Conservation (phyloP, 2,113 vertebrate species). For the Calyptommatus sinebrachiatus region DNA sequence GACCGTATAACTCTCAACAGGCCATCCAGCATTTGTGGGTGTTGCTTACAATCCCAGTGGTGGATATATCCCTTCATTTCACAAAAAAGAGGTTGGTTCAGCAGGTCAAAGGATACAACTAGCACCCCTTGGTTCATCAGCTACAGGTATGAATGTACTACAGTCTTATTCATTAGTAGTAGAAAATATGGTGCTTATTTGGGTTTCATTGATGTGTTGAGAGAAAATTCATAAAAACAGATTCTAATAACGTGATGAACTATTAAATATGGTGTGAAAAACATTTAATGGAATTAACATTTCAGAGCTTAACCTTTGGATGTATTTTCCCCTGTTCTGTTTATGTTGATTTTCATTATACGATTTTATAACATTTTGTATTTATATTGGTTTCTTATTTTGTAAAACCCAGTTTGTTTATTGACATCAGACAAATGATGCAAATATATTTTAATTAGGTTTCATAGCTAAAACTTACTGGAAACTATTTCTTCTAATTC, state of each 20-base stretch:
- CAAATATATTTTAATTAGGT: not conserved
- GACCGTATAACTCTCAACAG: conserved; percentile 65
- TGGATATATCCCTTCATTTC: conserved; percentile 83
- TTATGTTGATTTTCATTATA: not conserved
- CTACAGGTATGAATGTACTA: conserved; percentile 74
- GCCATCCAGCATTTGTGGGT: conserved; percentile 73
- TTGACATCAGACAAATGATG: not conserved
- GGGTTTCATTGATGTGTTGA: not conserved
- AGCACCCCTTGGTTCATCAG: conserved; percentile 75
- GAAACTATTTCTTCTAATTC: not conserved
- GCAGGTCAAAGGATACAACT: conserved; percentile 92
- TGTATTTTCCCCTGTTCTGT: not conserved
- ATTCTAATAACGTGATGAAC: not conserved
- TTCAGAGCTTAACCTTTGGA: not conserved
- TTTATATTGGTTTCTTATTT: not conserved
- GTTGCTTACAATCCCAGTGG: conserved; percentile 78
- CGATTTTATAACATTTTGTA: not conserved
- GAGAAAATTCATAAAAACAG: not conserved
- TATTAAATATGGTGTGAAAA: not conserved
- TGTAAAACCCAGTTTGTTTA: not conserved
- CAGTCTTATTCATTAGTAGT: not conserved
- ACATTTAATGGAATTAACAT: not conserved
- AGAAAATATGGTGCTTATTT: not conserved
- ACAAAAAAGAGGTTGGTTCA: conserved; percentile 92
- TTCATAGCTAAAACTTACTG: not conserved